These are phyloP conservation scores for Axis porcinus DNA, from an alignment of 2,113 vertebrate species.

Conservation along the genomic window DNA sequence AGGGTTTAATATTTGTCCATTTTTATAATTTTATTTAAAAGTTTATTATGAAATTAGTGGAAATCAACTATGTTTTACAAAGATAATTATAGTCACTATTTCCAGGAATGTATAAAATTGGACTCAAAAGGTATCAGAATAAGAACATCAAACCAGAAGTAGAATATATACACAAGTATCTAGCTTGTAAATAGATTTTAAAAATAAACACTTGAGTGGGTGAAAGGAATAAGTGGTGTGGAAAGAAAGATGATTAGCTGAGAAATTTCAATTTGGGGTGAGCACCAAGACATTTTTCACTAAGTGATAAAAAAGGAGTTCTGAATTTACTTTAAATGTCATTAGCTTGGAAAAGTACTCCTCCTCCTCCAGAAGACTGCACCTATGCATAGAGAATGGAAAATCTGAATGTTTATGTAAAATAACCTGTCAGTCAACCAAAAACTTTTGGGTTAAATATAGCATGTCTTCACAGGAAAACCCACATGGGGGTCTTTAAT, in stretches of 20 bases:
- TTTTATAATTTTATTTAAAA: not conserved
- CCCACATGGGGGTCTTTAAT: not conserved
- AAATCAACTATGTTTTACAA: constrained; percentile 20
- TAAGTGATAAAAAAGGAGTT: not conserved
- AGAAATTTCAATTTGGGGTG: not conserved
- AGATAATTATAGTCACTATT: not conserved
- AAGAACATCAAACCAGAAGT: not conserved
- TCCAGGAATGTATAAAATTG: not conserved
- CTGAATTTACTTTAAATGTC: constrained; percentile 17
- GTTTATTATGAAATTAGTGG: not conserved
- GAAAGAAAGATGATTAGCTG: not conserved
- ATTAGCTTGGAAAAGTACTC: not conserved
- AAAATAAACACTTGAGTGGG: not conserved
- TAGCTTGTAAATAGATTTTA: not conserved
- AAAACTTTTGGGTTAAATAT: not conserved
- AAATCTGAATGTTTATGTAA: constrained; percentile 3
- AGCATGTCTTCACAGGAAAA: not conserved
- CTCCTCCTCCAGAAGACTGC: not conserved
- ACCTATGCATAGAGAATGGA: not conserved
- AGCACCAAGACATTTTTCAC: not conserved
- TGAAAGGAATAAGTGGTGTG: not conserved
- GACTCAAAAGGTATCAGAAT: constrained; percentile 3
- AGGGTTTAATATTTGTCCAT: not conserved
- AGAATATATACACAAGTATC: not conserved
- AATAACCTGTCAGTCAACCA: not conserved